These are phyloP conservation scores for Drosophila greeni DNA, from an alignment of 2,888 invertebrate species.

Conservation along the genomic window DNA sequence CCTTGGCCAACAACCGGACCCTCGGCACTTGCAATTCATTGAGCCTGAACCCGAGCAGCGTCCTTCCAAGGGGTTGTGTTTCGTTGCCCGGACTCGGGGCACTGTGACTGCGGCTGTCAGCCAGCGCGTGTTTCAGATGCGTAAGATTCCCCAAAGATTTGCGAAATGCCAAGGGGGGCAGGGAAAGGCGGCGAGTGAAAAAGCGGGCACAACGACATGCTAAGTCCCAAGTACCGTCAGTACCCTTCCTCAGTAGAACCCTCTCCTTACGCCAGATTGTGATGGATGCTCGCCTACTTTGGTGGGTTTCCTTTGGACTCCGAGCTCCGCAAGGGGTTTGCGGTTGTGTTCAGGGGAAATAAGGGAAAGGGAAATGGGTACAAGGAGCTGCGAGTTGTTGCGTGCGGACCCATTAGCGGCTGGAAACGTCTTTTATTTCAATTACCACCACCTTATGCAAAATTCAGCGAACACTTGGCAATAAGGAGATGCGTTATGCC, in stretches of 20 bases:
- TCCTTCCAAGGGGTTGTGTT: conserved; percentile 37
- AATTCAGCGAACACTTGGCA: conserved; percentile 43
- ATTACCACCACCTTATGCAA: conserved; percentile 56
- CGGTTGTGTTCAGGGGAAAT: conserved; percentile 8
- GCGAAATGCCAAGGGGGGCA: conserved; percentile 43
- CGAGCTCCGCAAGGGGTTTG: conserved; percentile 15
- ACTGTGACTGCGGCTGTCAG: conserved; percentile 46
- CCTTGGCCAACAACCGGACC: conserved; percentile 27
- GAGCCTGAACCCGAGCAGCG: conserved; percentile 26
- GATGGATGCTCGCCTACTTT: conserved; percentile 38
- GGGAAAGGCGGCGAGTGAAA: background rate
- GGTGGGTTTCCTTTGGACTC: conserved; percentile 12
- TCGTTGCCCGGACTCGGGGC: conserved; percentile 30
- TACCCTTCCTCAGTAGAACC: conserved; percentile 2
- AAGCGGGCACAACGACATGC: conserved; percentile 21
- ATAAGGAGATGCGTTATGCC: conserved; percentile 35
- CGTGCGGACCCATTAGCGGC: conserved; percentile 41
- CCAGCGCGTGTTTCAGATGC: conserved; percentile 57
- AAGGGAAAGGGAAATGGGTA: background rate
- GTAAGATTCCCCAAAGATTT: conserved; percentile 66
- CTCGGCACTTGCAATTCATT: conserved; percentile 34
- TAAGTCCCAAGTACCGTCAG: conserved; percentile 14
- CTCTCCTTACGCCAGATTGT: conserved; percentile 31
- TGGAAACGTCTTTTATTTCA: conserved; percentile 58
- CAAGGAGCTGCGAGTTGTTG: conserved; percentile 13